Evolutionary conservation across 2,113 vertebrate species (phyloP).

Genomic region (Sylvilagus bachmani): DNA sequence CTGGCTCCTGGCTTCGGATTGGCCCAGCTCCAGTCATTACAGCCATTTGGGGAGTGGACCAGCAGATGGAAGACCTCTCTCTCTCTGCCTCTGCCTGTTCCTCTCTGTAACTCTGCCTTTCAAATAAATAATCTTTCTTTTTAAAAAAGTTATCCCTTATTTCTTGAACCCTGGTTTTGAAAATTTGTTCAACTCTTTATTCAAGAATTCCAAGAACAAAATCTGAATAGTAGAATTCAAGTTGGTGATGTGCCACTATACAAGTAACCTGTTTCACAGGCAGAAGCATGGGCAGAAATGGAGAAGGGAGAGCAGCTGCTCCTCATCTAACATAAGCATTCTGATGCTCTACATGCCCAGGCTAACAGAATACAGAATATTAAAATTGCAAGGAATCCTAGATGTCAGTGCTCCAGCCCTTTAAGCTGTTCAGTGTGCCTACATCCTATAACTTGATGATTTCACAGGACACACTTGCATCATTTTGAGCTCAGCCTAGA

Average conservation of each 20-base stretch:
- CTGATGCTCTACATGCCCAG: background rate
- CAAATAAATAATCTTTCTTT: background rate
- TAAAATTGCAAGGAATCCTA: background rate
- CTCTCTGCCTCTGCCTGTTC: no score
- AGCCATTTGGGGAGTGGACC: no score
- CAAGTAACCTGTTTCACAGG: slow-evolving; percentile 45
- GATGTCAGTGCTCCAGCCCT: background rate
- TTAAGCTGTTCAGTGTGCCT: background rate
- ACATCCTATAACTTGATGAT: background rate
- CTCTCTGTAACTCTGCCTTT: no score
- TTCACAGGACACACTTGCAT: background rate
- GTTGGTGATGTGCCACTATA: background rate
- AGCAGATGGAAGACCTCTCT: no score
- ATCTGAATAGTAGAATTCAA: slow-evolving; percentile 35
- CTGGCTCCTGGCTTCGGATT: no score
- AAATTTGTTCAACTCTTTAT: slow-evolving; percentile 57
- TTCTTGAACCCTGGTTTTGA: slow-evolving; percentile 53
- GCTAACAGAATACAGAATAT: background rate
- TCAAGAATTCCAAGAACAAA: slow-evolving; percentile 44
- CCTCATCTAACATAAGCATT: slow-evolving; percentile 37
- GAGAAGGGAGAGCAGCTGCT: background rate
- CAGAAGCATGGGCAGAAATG: slow-evolving; percentile 15
- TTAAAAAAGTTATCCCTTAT: slow-evolving; percentile 59
- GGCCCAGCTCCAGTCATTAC: no score
- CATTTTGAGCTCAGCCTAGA: slow-evolving; percentile 29